phyloP scores from a whole-genome alignment of 92 coral and sea anemone species.

The Virgularia gustaviana region DNA sequence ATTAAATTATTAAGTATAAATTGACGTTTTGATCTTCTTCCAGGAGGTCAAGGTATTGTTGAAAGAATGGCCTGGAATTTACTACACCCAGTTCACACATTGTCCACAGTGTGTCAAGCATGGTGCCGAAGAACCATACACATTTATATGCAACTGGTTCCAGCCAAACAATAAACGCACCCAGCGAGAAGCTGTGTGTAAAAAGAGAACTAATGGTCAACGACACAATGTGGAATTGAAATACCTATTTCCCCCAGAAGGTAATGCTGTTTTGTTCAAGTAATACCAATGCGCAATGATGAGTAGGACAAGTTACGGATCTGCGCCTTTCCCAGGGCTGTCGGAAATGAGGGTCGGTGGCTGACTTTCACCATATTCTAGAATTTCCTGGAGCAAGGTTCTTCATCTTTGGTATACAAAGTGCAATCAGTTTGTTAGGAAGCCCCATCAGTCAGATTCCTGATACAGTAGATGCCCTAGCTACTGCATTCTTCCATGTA shows the following conservation, averaged over 20 bases:
- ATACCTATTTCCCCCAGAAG: conserved; percentile 26
- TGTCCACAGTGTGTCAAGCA: conserved; percentile 72
- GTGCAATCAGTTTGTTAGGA: too few species aligned
- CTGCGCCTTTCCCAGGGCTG: too few species aligned
- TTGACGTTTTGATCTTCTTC: background rate
- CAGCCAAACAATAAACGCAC: conserved; percentile 10
- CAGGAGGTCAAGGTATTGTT: conserved; percentile 75
- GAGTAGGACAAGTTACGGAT: too few species aligned
- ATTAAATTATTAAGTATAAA: too few species aligned
- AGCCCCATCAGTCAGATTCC: too few species aligned
- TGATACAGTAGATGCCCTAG: too few species aligned
- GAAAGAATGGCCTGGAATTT: conserved; percentile 75
- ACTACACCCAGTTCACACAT: conserved; percentile 55
- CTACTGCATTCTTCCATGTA: too few species aligned
- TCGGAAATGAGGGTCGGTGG: too few species aligned
- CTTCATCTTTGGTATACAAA: too few species aligned
- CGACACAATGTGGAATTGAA: conserved; percentile 24
- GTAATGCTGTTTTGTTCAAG: background rate
- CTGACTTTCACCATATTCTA: too few species aligned
- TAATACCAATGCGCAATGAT: background rate
- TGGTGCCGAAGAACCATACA: conserved; percentile 42
- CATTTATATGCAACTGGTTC: conserved; percentile 71
- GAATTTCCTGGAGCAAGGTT: too few species aligned
- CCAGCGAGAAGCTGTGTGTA: background rate
- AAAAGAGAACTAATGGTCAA: background rate